These are phyloP conservation scores for Bucorvus abyssinicus DNA, from an alignment of 2,797 vertebrate genomes.

Conservation along the genomic window DNA sequence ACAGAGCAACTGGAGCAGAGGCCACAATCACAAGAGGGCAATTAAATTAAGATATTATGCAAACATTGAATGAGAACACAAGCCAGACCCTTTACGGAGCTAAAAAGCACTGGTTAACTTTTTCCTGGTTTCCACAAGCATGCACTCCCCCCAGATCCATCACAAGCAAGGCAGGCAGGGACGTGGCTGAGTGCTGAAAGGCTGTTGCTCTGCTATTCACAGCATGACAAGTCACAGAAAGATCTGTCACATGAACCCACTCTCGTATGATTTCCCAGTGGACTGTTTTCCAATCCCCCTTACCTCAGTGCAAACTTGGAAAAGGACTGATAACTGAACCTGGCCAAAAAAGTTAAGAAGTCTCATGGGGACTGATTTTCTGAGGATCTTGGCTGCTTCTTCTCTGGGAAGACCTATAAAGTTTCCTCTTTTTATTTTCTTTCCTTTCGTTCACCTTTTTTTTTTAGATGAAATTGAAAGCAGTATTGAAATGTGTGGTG, in stretches of 20 bases:
- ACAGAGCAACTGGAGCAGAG: neutral
- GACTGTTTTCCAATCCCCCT: neutral
- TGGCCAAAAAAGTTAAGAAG: neutral
- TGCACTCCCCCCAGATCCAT: neutral
- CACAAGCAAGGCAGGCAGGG: slow-evolving; percentile 12
- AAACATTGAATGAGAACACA: neutral
- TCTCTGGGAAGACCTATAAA: neutral
- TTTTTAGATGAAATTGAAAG: neutral
- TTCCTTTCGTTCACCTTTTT: neutral
- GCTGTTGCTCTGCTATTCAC: slow-evolving; percentile 49
- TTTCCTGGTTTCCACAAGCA: neutral
- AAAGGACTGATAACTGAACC: neutral
- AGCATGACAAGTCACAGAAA: slow-evolving; percentile 24
- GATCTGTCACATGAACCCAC: slow-evolving; percentile 53
- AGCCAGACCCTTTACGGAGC: neutral
- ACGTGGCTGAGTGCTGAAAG: slow-evolving; percentile 50
- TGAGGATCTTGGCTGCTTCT: neutral
- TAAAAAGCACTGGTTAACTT: neutral
- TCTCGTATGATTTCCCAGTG: neutral
- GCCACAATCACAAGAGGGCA: neutral
- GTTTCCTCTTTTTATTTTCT: neutral
- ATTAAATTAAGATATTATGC: neutral
- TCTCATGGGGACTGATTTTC: neutral
- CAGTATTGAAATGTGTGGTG: neutral
- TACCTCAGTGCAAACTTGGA: slow-evolving; percentile 15